Base-by-base conservation (phyloP, 2,113 vertebrate species). In the Erythrolamprus reginae region DNA sequence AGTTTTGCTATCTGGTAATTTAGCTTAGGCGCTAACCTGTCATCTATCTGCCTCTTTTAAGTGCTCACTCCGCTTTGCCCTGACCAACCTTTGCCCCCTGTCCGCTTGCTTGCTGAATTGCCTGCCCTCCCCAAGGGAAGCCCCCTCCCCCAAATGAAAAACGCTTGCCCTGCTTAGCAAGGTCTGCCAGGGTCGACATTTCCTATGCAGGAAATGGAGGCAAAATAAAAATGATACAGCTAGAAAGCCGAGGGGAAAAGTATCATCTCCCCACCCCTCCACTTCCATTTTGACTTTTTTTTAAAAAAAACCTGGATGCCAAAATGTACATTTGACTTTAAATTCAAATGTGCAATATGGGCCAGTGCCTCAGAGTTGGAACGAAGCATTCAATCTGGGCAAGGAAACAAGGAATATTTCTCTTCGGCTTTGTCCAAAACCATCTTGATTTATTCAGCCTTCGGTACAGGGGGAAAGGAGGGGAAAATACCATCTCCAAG, bases 311-410 rank as follows among this genome's bases (percentile, higher is more conserved):
- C n/a, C 70, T 92, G 92, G 87, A 91, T 92, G 88, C 83, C 88
- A 65, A 86, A 95, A 90, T 15, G 1, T 84, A 90, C 90, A 50
- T 47, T 94, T 95, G 95, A 94, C 95, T 95, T 96, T 95, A 96
- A 95, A 96, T 94, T 95, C 95, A 96, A 96, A 96, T 95, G 91
- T 93, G 92, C 95, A 95, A 95, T 95, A 95, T 95, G 95, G 94
- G 90, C 95, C 87, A 90, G 92, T 94, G 92, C 90, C 91, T 95
- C 12, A 0, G 91, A 96, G 93, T 94, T 94, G 95, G 94, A 96
- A 93, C 86, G 93, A 96, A 95, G 90, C 94, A 85, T 92, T 92
- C 90, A 93, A 95, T 95, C 94, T 94, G 94, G 95, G 95, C 95
- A 95, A 94, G 89, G 93, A 95, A 94, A 92, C 92, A 94, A 91